phyloP scores from a whole-genome alignment of 2,113 vertebrate genomes.

The Verasper variegatus region DNA sequence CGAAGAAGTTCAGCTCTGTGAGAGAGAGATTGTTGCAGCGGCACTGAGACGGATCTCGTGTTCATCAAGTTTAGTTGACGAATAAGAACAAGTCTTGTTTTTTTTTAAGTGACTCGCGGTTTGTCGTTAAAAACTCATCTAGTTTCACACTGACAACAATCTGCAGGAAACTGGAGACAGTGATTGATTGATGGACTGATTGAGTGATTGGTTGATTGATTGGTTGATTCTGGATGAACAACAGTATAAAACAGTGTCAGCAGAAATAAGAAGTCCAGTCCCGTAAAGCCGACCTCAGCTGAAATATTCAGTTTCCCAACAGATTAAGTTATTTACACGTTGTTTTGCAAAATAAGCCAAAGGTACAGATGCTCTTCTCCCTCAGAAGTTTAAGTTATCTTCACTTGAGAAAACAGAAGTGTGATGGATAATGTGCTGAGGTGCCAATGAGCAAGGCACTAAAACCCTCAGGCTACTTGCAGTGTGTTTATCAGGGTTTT shows the following conservation, averaged over 20 bases:
- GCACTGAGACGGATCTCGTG: no score
- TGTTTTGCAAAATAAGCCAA: not conserved
- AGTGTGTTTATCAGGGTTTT: not conserved
- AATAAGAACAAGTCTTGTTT: no score
- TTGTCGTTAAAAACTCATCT: not conserved
- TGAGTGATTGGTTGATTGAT: not conserved
- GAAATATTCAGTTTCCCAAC: not conserved
- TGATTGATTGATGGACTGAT: no score
- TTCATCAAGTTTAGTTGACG: not conserved
- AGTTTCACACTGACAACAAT: constrained; percentile 11
- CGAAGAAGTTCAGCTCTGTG: not conserved
- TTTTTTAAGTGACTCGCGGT: constrained; percentile 2
- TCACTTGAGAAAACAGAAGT: no score
- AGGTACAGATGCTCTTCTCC: no score
- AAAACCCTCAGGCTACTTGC: not conserved
- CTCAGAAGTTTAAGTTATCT: no score
- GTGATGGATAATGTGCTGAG: not conserved
- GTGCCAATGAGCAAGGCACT: constrained; percentile 18
- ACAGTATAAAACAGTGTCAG: no score
- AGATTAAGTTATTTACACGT: no score
- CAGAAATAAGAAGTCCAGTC: not conserved
- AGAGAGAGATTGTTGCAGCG: not conserved
- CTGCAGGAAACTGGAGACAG: constrained; percentile 22
- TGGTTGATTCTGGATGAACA: not conserved
- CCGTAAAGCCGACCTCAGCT: no score